Conservation (phyloP, 1,140 invertebrate species). For the Aphelenchoides fujianensis region DNA sequence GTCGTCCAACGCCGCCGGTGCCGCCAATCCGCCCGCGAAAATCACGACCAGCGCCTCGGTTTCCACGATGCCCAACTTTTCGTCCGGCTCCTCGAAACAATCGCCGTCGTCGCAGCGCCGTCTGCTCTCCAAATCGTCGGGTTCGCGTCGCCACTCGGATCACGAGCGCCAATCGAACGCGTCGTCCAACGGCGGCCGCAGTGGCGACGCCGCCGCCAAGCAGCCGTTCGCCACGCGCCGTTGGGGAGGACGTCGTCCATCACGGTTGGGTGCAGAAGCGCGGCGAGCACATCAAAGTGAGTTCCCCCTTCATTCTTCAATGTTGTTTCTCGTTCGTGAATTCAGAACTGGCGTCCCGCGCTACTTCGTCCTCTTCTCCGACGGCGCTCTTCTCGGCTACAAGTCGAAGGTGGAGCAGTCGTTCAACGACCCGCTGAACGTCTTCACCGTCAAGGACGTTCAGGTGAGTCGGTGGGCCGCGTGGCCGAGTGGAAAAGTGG, state of each 20-base stretch:
- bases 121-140: neutral
- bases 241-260: conserved; percentile 29
- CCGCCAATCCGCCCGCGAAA: neutral
- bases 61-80: too few relatives aligned
- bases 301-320: too few relatives aligned
- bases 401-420: conserved; percentile 73
- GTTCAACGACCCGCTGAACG: conserved; percentile 80
- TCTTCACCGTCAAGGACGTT: conserved; percentile 88
- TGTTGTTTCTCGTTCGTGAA: too few relatives aligned
- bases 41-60: too few relatives aligned
- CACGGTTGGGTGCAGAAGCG: conserved; percentile 57
- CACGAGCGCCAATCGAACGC: neutral
- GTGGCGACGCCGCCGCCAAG: neutral
- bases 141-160: neutral
- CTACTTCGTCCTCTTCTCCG: conserved; percentile 88
- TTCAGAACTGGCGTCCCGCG: too few relatives aligned
- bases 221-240: neutral
- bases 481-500: neutral
- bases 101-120: neutral
- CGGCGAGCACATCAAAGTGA: conserved; percentile 68
- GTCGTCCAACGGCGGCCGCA: neutral
- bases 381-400: conserved; percentile 89
- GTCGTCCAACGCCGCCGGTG: neutral
- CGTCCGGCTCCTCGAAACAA: too few relatives aligned
- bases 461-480: conserved; percentile 43